Evolutionary conservation across 2,888 invertebrate species (phyloP), one percentile per base, ranked within the genome.

Genomic region (Drosophila cyrtoloma): DNA sequence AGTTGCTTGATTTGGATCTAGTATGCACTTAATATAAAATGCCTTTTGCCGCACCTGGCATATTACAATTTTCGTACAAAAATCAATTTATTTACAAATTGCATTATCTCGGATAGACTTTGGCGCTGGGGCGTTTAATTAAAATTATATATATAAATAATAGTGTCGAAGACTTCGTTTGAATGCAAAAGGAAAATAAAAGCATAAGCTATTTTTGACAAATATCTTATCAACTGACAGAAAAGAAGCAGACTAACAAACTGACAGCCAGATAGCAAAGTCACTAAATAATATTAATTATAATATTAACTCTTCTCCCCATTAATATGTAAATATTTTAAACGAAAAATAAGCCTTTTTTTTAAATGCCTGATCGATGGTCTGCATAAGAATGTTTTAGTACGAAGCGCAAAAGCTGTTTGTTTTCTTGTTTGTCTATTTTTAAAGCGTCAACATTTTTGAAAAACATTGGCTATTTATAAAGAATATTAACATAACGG

Each of bases 271-370:
- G 75, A 75, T 79, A 77, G 44, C 56, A 42, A 44, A 42, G 14
- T 28, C 39, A 28, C 16, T 42, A 53, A 42, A 47, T 10, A 52
- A 39, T 32, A 56, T 50, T 56, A 56, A 67, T 39, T 67, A 51
- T 51, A 32, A 32, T 14, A 50, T 39, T 39, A 28, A 39, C 52
- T 58, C 35, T 22, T 30, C 33, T 55, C 42, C 10, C 33, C 19
- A 75, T 75, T 50, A 79, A 71, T 76, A 71, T 78, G 71, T 64
- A 56, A 70, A 78, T 75, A 60, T 61, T 55, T 53, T 37, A 28
- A 62, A 30, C 35, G 9, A 22, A 7, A 30, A 39, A 57, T 51
- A 52, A 60, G 42, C 16, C 28, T 6, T 30, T 44, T 26, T 26
- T 50, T 26, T 28, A 6, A 32, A 19, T 33, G 44, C 16, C 57